Evolutionary conservation across 2,113 vertebrate species (phyloP).

Genomic region (Seriola dumerili): DNA sequence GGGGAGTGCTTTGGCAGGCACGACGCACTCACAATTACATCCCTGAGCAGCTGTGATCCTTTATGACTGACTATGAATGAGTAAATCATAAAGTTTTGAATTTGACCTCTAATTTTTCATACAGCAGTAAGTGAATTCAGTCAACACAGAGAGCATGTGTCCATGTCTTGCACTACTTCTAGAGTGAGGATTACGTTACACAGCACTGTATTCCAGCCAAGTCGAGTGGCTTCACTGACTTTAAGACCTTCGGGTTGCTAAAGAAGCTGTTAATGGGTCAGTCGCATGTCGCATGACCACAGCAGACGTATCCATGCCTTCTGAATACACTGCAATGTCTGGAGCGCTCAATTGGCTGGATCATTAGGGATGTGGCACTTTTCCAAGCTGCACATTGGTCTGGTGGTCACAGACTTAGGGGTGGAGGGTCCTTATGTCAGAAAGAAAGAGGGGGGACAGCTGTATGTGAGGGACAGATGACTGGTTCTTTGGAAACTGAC

Average conservation of each 20-base stretch:
- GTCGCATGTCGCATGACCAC: neutral
- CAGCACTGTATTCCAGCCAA: neutral
- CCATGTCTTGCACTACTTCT: neutral
- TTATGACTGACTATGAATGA: neutral
- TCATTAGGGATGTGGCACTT: slow-evolving; percentile 37
- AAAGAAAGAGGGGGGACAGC: slow-evolving; percentile 30
- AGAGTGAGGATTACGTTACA: neutral
- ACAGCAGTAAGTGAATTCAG: neutral
- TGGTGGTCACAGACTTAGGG: slow-evolving; percentile 8
- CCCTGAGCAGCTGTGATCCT: neutral
- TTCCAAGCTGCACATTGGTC: slow-evolving; percentile 48
- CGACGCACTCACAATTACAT: neutral
- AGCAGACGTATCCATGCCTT: neutral
- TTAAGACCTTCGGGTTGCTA: neutral
- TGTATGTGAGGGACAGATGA: slow-evolving; percentile 1
- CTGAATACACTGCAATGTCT: neutral
- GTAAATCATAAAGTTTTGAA: slow-evolving; percentile 1
- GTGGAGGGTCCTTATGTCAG: slow-evolving; percentile 6
- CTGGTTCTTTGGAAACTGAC: neutral
- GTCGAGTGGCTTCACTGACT: neutral
- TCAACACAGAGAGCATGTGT: neutral
- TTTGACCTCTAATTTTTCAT: neutral
- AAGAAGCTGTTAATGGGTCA: slow-evolving; percentile 15
- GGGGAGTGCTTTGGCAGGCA: neutral
- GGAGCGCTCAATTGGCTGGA: slow-evolving; percentile 9